Conservation (phyloP, 2,888 invertebrate species). For the Dasysyrphus tricinctus region DNA sequence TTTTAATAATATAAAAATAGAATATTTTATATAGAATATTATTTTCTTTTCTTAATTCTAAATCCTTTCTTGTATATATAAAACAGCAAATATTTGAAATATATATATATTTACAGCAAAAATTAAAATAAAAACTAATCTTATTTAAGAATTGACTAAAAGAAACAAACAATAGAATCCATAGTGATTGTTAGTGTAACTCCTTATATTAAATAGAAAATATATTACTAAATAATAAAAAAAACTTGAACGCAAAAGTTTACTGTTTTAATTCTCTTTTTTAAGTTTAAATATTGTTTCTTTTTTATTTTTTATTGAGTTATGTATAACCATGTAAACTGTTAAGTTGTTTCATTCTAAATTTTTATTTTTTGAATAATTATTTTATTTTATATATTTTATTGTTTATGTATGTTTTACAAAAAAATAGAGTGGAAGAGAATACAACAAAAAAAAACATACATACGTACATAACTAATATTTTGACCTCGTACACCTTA, state of each 20-base stretch:
- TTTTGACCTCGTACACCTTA: slow-evolving; percentile 24
- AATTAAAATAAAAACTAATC: background rate
- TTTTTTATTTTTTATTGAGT: slow-evolving; percentile 33
- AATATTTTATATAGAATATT: slow-evolving; percentile 50
- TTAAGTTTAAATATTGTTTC: slow-evolving; percentile 31
- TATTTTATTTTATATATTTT: slow-evolving; percentile 38
- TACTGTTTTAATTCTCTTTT: slow-evolving; percentile 29
- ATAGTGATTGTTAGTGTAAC: slow-evolving; percentile 8
- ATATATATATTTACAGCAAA: slow-evolving; percentile 36
- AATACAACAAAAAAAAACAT: slow-evolving; percentile 5
- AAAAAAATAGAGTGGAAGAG: slow-evolving; percentile 23
- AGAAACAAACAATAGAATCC: slow-evolving; percentile 7
- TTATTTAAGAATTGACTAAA: slow-evolving; percentile 34
- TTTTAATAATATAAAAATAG: slow-evolving; percentile 31
- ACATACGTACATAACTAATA: slow-evolving; percentile 31
- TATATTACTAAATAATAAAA: slow-evolving; percentile 8
- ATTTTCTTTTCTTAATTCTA: slow-evolving; percentile 35
- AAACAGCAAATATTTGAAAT: slow-evolving; percentile 20
- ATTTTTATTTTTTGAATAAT: slow-evolving; percentile 37
- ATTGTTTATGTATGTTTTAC: slow-evolving; percentile 36
- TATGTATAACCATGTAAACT: slow-evolving; percentile 22
- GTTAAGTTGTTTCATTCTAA: slow-evolving; percentile 51
- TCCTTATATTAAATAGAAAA: slow-evolving; percentile 1
- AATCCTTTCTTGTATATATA: slow-evolving; percentile 56
- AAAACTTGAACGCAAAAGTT: background rate